A percentile compares a stretch with the other conserved stretches of the same genome.
Evolutionary conservation across 2,888 invertebrate genomes (phyloP).

Genomic region (Pimpla rufipes): DNA sequence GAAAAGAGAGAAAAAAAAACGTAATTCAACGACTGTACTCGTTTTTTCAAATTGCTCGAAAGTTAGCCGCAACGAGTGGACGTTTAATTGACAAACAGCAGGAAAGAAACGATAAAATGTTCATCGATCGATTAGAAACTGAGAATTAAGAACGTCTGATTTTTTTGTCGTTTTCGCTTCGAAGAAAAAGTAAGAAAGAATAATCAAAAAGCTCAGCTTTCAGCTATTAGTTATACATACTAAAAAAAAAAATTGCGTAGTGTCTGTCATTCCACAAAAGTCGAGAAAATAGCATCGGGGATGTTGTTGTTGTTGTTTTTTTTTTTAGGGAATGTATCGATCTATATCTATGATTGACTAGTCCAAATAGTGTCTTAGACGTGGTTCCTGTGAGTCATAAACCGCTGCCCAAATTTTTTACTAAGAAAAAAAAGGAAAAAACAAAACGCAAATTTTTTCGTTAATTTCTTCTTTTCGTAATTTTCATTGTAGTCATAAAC

Average conservation of each 20-base stretch:
- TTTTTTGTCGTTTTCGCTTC: conserved; percentile 64
- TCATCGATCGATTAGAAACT: conserved; percentile 48
- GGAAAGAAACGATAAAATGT: conserved; percentile 49
- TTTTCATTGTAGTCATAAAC: conserved; percentile 75
- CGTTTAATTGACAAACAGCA: conserved; percentile 35
- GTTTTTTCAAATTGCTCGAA: conserved; percentile 42
- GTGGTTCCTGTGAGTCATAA: conserved; percentile 79
- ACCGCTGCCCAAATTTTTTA: conserved; percentile 76
- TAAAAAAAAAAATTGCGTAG: conserved; percentile 45
- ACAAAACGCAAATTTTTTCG: too few relatives aligned
- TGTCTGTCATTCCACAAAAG: conserved; percentile 56
- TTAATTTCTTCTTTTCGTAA: too few relatives aligned
- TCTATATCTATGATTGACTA: conserved; percentile 74
- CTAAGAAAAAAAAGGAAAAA: conserved; percentile 57
- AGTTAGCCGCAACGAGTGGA: conserved; percentile 60
- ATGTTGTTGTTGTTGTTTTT: conserved; percentile 42
- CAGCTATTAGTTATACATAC: conserved; percentile 49
- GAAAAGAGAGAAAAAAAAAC: conserved; percentile 14
- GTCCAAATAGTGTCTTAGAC: conserved; percentile 77
- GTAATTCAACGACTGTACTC: conserved; percentile 38
- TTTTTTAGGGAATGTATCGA: conserved; percentile 54
- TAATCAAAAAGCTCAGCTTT: conserved; percentile 67
- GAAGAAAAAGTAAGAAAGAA: conserved; percentile 39
- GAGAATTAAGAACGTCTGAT: conserved; percentile 33
- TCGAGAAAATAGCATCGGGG: conserved; percentile 62